A percentile compares a stretch with the other conserved stretches of the same genome.
Conservation (phyloP, 2,797 vertebrate genomes). For the Mycteria americana region DNA sequence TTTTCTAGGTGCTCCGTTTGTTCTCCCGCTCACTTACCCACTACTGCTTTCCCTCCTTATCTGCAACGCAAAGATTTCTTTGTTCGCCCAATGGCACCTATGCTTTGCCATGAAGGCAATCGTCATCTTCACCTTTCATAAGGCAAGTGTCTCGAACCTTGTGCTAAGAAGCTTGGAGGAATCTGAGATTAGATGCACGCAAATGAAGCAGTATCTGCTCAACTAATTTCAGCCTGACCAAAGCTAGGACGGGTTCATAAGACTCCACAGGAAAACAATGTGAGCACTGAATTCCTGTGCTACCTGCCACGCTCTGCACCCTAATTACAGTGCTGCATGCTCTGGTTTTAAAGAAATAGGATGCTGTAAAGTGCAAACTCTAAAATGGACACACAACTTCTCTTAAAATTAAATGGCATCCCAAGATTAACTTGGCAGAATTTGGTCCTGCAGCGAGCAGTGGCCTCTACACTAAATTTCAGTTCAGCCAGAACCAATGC, state of each 20-base stretch:
- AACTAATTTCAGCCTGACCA: not conserved
- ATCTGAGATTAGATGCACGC: not conserved
- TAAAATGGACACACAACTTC: not conserved
- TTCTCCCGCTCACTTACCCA: not conserved
- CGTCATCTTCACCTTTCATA: not conserved
- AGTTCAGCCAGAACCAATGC: not conserved
- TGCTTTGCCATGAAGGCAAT: not conserved
- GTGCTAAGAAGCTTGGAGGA: not conserved
- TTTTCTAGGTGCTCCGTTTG: not conserved
- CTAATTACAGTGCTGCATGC: not conserved
- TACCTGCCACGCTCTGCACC: not conserved
- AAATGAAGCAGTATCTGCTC: not conserved
- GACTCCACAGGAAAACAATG: not conserved
- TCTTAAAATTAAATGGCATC: not conserved
- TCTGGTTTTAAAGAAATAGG: not conserved
- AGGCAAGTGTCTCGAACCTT: not conserved
- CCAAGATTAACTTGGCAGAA: not conserved
- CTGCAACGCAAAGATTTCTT: not conserved
- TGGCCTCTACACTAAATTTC: not conserved
- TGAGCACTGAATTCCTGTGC: not conserved
- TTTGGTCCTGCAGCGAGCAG: not conserved
- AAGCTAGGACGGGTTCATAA: not conserved
- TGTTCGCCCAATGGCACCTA: accelerated
- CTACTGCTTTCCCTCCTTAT: not conserved
- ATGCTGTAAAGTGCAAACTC: not conserved